Evolutionary conservation across 2,888 invertebrate species (phyloP), one percentile per base, ranked within the genome.

Genomic region (Allygus modestus): DNA sequence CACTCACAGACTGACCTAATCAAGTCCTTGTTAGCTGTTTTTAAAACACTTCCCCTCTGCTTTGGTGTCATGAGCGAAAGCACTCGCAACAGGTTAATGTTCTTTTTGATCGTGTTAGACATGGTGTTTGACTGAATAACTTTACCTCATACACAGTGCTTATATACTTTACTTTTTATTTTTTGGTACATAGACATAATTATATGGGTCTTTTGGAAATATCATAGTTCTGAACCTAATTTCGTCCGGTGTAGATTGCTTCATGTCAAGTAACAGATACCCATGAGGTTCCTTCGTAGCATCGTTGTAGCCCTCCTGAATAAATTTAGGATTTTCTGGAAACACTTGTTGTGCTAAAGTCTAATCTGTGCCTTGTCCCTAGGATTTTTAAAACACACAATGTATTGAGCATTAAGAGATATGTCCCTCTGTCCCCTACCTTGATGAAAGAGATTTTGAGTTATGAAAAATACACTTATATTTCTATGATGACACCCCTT

Each of bases 381-480:
- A n/a, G n/a, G n/a, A n/a, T n/a, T n/a, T n/a, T n/a, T n/a, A n/a
- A n/a, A n/a, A n/a, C n/a, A n/a, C n/a, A n/a, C n/a, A n/a, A n/a
- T n/a, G n/a, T n/a, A n/a, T n/a, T n/a, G n/a, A n/a, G n/a, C n/a
- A n/a, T n/a, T n/a, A n/a, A n/a, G n/a, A n/a, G n/a, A n/a, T n/a
- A n/a, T n/a, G n/a, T n/a, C n/a, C n/a, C n/a, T n/a, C n/a, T n/a
- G n/a, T n/a, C n/a, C 41, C 7, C 26, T 75, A 37, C 75, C 69
- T 69, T 69, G 75, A 20, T 75, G 75, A 43, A 75, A 75, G 20
- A 75, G 20, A 43, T 75, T 75, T 75, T 75, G 75, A 23, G 75
- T 43, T 43, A 75, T 75, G 43, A 69, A 71, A 75, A 71, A 75
- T 23, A 75, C 75, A 75, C 43, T 75, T 43, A 75, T 17, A 26